Evolutionary conservation across 2,888 invertebrate genomes (phyloP).

Genomic region (Drosophila nr. medialis): DNA sequence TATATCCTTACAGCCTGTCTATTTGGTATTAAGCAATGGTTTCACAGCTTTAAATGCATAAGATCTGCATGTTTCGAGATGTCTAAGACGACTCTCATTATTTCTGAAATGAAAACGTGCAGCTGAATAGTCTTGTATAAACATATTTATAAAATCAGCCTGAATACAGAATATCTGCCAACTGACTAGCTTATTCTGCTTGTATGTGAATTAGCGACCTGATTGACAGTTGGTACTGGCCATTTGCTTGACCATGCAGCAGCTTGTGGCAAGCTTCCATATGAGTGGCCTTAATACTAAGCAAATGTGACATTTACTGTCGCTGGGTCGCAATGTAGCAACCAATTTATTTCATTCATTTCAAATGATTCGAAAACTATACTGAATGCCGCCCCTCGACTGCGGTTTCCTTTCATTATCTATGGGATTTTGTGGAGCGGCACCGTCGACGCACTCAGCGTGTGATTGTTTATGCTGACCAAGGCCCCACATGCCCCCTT

Average conservation of each 20-base stretch:
- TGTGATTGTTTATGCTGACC: constrained; percentile 68
- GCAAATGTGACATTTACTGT: constrained; percentile 50
- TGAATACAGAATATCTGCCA: constrained; percentile 3
- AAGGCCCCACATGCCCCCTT: neutral
- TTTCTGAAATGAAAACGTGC: no score
- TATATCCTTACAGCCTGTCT: no score
- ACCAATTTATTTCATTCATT: constrained; percentile 65
- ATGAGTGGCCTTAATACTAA: constrained; percentile 27
- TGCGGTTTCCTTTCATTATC: constrained; percentile 63
- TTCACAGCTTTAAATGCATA: no score
- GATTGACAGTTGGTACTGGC: constrained; percentile 10
- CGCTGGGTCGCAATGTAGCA: constrained; percentile 32
- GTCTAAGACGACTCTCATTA: no score
- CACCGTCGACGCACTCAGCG: constrained; percentile 65
- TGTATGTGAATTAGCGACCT: neutral
- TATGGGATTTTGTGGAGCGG: constrained; percentile 59
- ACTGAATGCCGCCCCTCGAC: constrained; percentile 1
- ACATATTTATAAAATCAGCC: neutral
- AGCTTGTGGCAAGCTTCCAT: constrained; percentile 20
- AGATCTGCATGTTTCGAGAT: no score
- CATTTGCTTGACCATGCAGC: constrained; percentile 26
- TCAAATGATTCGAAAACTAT: constrained; percentile 61
- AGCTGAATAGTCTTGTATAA: no score
- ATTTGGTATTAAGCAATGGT: no score
- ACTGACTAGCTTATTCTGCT: neutral